Percentiles rank a stretch among this genome's conserved stretches.
phyloP scores from a whole-genome alignment of 2,113 vertebrate genomes.

The Microtus ochrogaster region DNA sequence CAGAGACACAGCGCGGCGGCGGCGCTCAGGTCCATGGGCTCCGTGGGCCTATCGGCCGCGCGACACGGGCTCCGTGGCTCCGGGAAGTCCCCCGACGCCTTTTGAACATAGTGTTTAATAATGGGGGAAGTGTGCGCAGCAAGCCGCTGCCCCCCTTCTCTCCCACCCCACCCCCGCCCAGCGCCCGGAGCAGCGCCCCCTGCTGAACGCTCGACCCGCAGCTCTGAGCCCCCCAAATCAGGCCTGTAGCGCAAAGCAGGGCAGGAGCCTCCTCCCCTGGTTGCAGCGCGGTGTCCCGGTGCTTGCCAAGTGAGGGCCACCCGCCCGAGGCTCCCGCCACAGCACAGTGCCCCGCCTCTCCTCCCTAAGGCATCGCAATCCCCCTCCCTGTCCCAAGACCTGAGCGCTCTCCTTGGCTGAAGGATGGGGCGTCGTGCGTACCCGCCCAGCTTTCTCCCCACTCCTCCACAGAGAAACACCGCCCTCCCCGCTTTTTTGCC shows the following conservation, averaged over 20 bases:
- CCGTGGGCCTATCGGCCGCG: conserved; percentile 68
- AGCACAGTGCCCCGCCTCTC: not conserved
- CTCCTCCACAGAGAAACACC: not conserved
- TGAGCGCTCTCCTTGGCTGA: not conserved
- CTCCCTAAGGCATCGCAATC: not conserved
- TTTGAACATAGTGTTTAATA: conserved; percentile 88
- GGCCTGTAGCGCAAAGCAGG: not conserved
- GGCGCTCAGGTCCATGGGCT: conserved; percentile 87
- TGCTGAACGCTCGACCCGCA: conserved; percentile 28
- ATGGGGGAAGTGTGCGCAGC: conserved; percentile 81
- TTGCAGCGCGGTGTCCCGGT: not conserved
- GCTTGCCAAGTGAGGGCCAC: not conserved
- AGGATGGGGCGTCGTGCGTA: not conserved
- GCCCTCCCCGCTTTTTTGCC: not conserved
- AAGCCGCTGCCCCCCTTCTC: conserved; percentile 57
- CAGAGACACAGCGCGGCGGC: conserved; percentile 86
- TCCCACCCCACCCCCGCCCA: conserved; percentile 57
- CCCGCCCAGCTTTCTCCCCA: not conserved
- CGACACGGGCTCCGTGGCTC: conserved; percentile 80
- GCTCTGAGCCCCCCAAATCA: conserved; percentile 50
- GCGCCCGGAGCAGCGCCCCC: conserved; percentile 70
- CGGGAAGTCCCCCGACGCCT: conserved; percentile 86
- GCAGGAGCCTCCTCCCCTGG: not conserved
- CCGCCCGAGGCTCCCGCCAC: not conserved
- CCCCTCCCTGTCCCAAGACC: not conserved